phyloP scores from a whole-genome alignment of 2,888 invertebrate genomes.

The Hydrotaea diabolus region DNA sequence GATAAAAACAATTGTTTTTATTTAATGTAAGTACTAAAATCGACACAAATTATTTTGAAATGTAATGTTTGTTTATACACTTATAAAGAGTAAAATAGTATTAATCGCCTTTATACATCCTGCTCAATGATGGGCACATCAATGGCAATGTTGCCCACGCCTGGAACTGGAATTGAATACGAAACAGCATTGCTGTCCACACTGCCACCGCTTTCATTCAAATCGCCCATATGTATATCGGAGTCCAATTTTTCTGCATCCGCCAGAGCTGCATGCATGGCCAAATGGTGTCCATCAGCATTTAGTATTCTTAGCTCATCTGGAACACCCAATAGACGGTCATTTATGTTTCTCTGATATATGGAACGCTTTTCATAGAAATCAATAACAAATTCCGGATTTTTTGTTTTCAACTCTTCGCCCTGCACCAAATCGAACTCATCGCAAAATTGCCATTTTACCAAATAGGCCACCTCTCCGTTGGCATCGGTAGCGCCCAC shows the following conservation, averaged over 20 bases:
- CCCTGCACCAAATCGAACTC: conserved; percentile 86
- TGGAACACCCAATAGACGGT: conserved; percentile 75
- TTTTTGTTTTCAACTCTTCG: conserved; percentile 83
- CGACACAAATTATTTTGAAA: too few species aligned
- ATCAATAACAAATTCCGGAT: conserved; percentile 84
- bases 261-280: not conserved
- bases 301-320: conserved; percentile 74
- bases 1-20: too few species aligned
- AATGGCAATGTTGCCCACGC: conserved; percentile 76
- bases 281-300: conserved; percentile 42
- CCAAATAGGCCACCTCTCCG: conserved; percentile 93
- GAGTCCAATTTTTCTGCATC: conserved; percentile 44
- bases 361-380: conserved; percentile 84
- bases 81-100: too few species aligned
- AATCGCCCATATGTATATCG: conserved; percentile 52
- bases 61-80: too few species aligned
- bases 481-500: conserved; percentile 94
- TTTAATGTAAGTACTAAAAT: too few species aligned
- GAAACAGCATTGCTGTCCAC: conserved; percentile 73
- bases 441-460: conserved; percentile 90
- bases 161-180: conserved; percentile 77
- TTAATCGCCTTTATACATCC: conserved; percentile 26
- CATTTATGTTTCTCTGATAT: conserved; percentile 76
- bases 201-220: conserved; percentile 60
- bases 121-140: conserved; percentile 75